These are phyloP conservation scores for Monopterus albus DNA, from an alignment of 2,113 vertebrate genomes.

Conservation along the genomic window DNA sequence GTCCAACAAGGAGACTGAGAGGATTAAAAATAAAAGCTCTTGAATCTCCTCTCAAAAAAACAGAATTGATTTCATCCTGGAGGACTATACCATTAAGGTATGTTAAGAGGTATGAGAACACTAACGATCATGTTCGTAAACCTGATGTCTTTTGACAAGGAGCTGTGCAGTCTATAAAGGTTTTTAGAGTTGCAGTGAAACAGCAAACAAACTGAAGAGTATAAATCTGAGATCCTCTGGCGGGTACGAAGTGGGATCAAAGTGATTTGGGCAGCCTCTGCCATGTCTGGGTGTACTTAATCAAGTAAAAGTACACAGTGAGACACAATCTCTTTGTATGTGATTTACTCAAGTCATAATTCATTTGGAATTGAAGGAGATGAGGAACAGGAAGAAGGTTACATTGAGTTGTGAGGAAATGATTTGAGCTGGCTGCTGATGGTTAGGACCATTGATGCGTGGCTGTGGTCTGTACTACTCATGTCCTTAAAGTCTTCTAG, in stretches of 20 bases:
- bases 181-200: slow-evolving; percentile 25
- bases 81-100: neutral
- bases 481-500: neutral
- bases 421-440: slow-evolving; percentile 17
- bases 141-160: slow-evolving; percentile 17
- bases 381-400: slow-evolving; percentile 18
- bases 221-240: slow-evolving; percentile 38
- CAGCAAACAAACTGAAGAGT: slow-evolving; percentile 44
- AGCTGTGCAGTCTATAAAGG: slow-evolving; percentile 3
- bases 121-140: neutral
- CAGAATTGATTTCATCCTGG: slow-evolving; percentile 28
- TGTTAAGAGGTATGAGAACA: slow-evolving; percentile 3
- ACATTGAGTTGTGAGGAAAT: slow-evolving; percentile 8
- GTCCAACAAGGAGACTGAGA: neutral
- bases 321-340: slow-evolving; percentile 28
- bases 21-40: slow-evolving; percentile 30
- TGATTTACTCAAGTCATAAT: slow-evolving; percentile 54
- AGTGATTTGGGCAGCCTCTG: slow-evolving; percentile 46
- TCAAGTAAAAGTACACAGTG: slow-evolving; percentile 58
- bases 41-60: slow-evolving; percentile 1
- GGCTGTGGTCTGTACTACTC: neutral
- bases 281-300: slow-evolving; percentile 52
- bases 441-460: neutral
- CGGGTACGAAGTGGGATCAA: slow-evolving; percentile 55
- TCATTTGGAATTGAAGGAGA: slow-evolving; percentile 51